Conservation (phyloP, 2,113 vertebrate genomes). For the Coptodon rendalli region DNA sequence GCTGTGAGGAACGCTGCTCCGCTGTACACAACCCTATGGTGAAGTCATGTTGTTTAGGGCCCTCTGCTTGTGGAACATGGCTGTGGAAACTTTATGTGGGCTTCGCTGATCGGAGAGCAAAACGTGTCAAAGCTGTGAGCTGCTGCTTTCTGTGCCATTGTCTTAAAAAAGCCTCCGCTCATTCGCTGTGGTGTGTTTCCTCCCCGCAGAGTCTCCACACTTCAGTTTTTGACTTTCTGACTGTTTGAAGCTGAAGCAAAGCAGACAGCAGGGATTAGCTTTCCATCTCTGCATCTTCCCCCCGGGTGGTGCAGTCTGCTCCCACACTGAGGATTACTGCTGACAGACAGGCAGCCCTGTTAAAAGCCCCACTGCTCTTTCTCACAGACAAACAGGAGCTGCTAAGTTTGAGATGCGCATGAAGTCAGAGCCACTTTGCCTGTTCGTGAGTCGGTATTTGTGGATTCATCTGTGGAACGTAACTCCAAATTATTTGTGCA, state of each 20-base stretch:
- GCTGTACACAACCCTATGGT: too few relatives aligned
- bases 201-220: neutral
- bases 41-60: neutral
- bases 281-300: neutral
- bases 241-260: neutral
- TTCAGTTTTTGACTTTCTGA: neutral
- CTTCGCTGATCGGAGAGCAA: neutral
- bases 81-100: neutral
- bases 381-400: neutral
- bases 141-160: neutral
- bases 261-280: constrained; percentile 15
- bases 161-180: neutral
- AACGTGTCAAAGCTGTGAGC: neutral
- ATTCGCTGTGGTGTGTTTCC: neutral
- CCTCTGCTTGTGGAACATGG: neutral
- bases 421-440: neutral
- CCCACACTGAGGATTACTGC: constrained; percentile 3
- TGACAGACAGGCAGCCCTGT: neutral
- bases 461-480: neutral
- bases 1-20: neutral
- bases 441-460: neutral
- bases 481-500: neutral
- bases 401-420: neutral
- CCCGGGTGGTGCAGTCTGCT: constrained; percentile 2
- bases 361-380: neutral